Percentiles rank a stretch among this genome's conserved stretches.
These are phyloP conservation scores for Perccottus glenii DNA, from an alignment of 2,113 vertebrate genomes.

Conservation along the genomic window DNA sequence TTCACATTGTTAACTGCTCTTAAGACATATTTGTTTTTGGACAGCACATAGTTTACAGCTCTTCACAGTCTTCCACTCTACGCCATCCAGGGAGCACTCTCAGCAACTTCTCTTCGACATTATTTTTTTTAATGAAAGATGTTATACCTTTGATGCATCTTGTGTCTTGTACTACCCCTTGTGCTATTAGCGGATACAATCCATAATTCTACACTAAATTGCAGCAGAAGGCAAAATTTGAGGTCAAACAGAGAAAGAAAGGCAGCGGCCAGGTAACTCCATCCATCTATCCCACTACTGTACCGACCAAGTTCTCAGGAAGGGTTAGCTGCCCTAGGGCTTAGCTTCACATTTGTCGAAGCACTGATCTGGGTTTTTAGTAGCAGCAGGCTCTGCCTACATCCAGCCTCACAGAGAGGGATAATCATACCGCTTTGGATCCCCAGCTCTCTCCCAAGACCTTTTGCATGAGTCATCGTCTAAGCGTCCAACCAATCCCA, in stretches of 20 bases:
- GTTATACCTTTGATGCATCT: no score
- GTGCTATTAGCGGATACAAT: not conserved
- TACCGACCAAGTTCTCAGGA: conserved; percentile 31
- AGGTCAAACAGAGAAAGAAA: conserved; percentile 6
- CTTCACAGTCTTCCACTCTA: no score
- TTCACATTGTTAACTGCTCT: no score
- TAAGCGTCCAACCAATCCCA: conserved; percentile 30
- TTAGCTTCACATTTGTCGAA: conserved; percentile 44
- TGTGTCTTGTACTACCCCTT: no score
- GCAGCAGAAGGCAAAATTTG: not conserved
- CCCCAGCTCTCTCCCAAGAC: conserved; percentile 41
- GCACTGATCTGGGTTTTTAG: conserved; percentile 60
- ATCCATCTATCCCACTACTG: conserved; percentile 1
- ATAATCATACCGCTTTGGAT: conserved; percentile 59
- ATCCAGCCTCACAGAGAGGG: conserved; percentile 48
- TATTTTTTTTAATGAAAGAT: no score
- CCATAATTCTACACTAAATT: not conserved
- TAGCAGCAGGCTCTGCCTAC: conserved; percentile 48
- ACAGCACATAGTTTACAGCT: no score
- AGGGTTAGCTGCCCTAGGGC: conserved; percentile 33
- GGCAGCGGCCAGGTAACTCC: conserved; percentile 10
- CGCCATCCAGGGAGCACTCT: no score
- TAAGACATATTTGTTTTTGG: no score
- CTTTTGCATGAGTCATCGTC: conserved; percentile 49
- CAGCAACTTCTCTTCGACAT: no score